Percentiles rank a stretch among this genome's conserved stretches.
These are phyloP conservation scores for Hycleus cichorii DNA, from an alignment of 1,140 invertebrate genomes.

Conservation along the genomic window DNA sequence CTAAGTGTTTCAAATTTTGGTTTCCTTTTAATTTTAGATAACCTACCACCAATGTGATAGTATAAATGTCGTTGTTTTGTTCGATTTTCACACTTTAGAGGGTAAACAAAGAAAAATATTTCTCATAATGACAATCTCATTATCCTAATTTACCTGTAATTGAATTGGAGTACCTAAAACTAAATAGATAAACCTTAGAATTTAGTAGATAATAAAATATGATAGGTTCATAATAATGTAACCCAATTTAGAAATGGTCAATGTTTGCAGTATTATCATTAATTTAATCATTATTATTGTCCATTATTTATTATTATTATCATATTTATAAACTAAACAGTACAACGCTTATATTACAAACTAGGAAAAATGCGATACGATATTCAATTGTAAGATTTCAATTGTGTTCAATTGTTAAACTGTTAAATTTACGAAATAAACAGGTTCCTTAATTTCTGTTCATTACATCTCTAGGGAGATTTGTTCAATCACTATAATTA, in stretches of 20 bases:
- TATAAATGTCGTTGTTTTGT: background rate
- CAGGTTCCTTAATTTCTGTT: background rate
- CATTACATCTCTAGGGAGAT: background rate
- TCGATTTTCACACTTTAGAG: no score
- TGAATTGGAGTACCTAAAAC: background rate
- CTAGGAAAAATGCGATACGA: slow-evolving; percentile 5
- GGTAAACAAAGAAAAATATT: background rate
- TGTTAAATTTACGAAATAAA: slow-evolving; percentile 19
- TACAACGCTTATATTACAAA: background rate
- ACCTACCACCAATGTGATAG: background rate
- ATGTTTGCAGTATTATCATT: slow-evolving; percentile 17
- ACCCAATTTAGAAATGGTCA: background rate
- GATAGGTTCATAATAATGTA: background rate
- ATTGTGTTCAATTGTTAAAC: slow-evolving; percentile 17
- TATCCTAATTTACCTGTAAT: background rate
- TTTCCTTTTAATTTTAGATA: no score
- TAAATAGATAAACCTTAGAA: no score
- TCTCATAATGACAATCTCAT: slow-evolving; percentile 19
- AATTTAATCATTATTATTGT: no score
- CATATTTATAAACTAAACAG: no score
- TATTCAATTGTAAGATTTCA: slow-evolving; percentile 24
- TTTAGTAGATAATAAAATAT: background rate
- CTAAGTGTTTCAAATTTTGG: no score
- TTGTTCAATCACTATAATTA: slow-evolving; percentile 33
- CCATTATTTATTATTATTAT: no score